Evolutionary conservation across 2,888 invertebrate genomes (phyloP).

Genomic region (Cybosia mesomella): DNA sequence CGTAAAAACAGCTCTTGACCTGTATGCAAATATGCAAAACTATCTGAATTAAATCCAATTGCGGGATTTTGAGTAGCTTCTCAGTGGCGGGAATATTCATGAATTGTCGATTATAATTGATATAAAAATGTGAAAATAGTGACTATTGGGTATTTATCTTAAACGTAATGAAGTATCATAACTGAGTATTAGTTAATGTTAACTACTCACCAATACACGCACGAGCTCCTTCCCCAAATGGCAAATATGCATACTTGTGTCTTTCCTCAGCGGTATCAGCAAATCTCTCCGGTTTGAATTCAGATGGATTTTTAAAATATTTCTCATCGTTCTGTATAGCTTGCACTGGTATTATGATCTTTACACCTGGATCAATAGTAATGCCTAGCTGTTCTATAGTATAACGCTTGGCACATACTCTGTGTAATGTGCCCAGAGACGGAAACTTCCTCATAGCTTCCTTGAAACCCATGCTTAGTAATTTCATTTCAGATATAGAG

Average conservation of each 20-base stretch:
- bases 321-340: constrained; percentile 70
- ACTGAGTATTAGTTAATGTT: neutral
- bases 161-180: neutral
- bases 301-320: constrained; percentile 66
- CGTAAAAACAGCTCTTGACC: no score
- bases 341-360: constrained; percentile 67
- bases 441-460: constrained; percentile 71
- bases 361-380: constrained; percentile 69
- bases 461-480: constrained; percentile 65
- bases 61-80: no score
- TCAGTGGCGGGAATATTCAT: no score
- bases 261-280: constrained; percentile 38
- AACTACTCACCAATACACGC: constrained; percentile 67
- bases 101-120: no score
- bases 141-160: no score
- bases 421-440: constrained; percentile 62
- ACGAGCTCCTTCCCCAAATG: constrained; percentile 73
- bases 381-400: constrained; percentile 62
- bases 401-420: constrained; percentile 61
- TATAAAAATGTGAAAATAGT: no score
- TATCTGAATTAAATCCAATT: no score
- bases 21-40: no score
- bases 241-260: constrained; percentile 62
- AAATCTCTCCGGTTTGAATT: constrained; percentile 68
- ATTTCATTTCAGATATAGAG: constrained; percentile 65